phyloP scores from a whole-genome alignment of 2,797 vertebrate genomes.

The Iguana delicatissima region DNA sequence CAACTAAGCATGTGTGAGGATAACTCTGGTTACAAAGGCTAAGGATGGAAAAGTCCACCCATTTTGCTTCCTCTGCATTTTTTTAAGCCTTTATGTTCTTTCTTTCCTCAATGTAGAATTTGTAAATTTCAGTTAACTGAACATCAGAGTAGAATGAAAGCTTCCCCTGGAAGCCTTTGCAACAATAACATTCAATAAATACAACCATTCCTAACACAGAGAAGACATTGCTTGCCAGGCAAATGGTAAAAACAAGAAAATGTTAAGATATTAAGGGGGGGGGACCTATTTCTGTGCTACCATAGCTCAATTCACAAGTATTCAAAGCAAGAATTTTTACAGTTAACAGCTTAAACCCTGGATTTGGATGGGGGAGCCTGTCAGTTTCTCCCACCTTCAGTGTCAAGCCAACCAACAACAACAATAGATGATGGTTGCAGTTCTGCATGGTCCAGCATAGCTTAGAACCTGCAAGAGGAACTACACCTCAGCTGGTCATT shows the following conservation, averaged over 20 bases:
- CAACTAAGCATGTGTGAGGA: neutral
- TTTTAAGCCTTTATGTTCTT: neutral
- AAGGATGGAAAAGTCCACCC: neutral
- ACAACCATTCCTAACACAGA: neutral
- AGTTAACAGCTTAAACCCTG: neutral
- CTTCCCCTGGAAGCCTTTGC: neutral
- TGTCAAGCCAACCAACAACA: too few species aligned
- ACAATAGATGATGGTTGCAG: too few species aligned
- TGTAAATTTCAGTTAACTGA: neutral
- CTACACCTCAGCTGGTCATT: too few species aligned
- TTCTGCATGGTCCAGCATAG: too few species aligned
- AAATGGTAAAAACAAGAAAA: neutral
- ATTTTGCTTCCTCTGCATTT: neutral
- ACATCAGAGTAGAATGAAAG: neutral
- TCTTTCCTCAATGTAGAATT: neutral
- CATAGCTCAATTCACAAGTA: neutral
- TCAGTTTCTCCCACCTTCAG: neutral
- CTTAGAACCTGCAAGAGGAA: too few species aligned
- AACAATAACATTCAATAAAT: neutral
- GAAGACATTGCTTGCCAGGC: neutral
- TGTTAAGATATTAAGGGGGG: neutral
- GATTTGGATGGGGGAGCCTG: neutral
- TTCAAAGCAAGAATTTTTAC: neutral
- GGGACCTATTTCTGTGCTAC: neutral
- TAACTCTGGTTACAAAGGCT: neutral